These are phyloP conservation scores for Cataglyphis cursor DNA, from an alignment of 2,888 invertebrate species.

Conservation along the genomic window DNA sequence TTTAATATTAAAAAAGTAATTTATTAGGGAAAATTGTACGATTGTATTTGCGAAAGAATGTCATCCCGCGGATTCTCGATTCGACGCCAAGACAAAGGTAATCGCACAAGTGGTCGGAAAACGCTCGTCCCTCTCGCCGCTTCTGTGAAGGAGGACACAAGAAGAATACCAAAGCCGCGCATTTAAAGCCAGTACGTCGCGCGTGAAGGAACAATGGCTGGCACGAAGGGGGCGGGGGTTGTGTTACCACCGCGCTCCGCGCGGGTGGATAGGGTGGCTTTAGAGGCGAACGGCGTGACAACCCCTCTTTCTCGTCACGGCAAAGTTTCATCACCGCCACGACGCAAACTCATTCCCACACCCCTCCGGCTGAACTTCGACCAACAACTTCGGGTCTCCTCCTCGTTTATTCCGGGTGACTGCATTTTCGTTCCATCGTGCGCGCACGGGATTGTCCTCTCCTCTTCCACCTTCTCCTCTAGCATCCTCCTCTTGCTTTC, in stretches of 20 bases:
- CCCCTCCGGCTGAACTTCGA: conserved; percentile 84
- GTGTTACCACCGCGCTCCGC: conserved; percentile 46
- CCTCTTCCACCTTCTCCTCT: conserved; percentile 33
- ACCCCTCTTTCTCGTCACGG: conserved; percentile 85
- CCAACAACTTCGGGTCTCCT: conserved; percentile 86
- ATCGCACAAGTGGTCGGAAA: conserved; percentile 60
- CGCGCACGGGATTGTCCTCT: conserved; percentile 57
- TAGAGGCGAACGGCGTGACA: conserved; percentile 82
- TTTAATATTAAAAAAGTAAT: not conserved
- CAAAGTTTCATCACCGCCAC: conserved; percentile 86
- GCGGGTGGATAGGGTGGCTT: conserved; percentile 66
- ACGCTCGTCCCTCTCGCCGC: conserved; percentile 36
- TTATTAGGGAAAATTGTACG: not conserved
- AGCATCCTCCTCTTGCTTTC: conserved; percentile 59
- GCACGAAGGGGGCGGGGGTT: conserved; percentile 41
- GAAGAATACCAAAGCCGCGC: conserved; percentile 61
- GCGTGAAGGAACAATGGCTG: conserved; percentile 69
- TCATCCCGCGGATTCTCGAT: conserved; percentile 18
- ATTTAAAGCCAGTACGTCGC: conserved; percentile 67
- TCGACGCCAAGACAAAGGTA: conserved; percentile 47
- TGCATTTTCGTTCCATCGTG: conserved; percentile 85
- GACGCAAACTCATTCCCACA: conserved; percentile 85
- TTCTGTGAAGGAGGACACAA: conserved; percentile 50
- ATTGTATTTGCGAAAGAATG: conserved; percentile 13
- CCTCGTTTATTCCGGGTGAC: conserved; percentile 87